These are phyloP conservation scores for Polypterus senegalus DNA, from an alignment of 2,113 vertebrate species.

Conservation along the genomic window DNA sequence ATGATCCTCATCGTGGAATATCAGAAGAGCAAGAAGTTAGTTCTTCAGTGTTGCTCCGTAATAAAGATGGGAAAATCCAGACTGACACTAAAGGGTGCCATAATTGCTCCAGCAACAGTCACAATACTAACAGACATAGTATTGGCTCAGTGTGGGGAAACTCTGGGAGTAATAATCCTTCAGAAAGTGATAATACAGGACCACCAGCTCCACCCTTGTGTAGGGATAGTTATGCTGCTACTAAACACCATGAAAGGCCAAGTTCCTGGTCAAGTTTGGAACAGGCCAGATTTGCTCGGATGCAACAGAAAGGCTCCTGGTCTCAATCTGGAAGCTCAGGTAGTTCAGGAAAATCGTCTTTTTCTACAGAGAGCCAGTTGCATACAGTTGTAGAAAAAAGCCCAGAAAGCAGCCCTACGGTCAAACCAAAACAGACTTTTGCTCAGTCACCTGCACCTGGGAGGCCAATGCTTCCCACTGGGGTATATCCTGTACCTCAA, in stretches of 20 bases:
- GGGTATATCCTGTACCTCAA: constrained; percentile 65
- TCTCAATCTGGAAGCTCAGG: constrained; percentile 42
- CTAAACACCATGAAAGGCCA: constrained; percentile 70
- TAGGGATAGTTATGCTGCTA: constrained; percentile 79
- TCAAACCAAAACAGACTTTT: constrained; percentile 63
- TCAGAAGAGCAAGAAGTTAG: constrained; percentile 69
- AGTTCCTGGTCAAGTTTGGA: constrained; percentile 71
- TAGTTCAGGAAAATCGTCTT: constrained; percentile 28
- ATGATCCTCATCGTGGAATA: constrained; percentile 54
- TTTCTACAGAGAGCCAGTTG: constrained; percentile 63
- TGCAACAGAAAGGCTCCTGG: constrained; percentile 55
- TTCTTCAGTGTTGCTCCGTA: constrained; percentile 35
- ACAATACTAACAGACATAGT: constrained; percentile 38
- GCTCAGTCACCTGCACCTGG: constrained; percentile 51
- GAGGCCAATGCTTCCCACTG: constrained; percentile 59
- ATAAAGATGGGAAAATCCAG: constrained; percentile 25
- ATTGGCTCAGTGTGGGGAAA: constrained; percentile 45
- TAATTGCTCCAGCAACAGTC: constrained; percentile 11
- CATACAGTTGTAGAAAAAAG: constrained; percentile 85
- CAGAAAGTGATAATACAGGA: constrained; percentile 46
- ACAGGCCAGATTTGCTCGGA: constrained; percentile 50
- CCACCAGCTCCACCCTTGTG: constrained; percentile 69
- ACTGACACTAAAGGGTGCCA: constrained; percentile 26
- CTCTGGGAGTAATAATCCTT: constrained; percentile 37
- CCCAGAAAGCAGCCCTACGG: constrained; percentile 77